Base-by-base conservation (phyloP, 2,888 invertebrate species). In the Xestia ashworthii region DNA sequence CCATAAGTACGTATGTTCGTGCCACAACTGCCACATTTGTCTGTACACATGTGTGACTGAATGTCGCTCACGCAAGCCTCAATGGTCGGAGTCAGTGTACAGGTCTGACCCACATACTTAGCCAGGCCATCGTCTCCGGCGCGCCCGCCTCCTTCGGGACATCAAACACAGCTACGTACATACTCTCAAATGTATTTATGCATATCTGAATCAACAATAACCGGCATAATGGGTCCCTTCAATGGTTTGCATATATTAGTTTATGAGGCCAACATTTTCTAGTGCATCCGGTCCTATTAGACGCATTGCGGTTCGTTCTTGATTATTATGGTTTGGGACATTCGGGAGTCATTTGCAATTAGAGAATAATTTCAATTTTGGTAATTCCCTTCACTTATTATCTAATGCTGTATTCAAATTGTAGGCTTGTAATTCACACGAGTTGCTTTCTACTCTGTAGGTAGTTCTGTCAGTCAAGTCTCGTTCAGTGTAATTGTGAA, bases 51-150 rank as follows among this genome's bases (percentile, higher is more conserved):
- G 79, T 76, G 76, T 76, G 58, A 71, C 79, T 78, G 60, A 76
- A 80, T 78, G 81, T 80, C 71, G 75, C 74, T 70, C 83, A 87
- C 78, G 74, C 80, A 74, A 83, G 85, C 73, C 74, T 78, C 81
- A 78, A 66, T 86, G 70, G 25, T 62, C 64, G 78, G 65, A 74
- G 80, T 81, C 76, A 77, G 64, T 84, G 78, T 74, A 81, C 85
- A 80, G 74, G 84, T 84, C 77, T 88, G 89, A 88, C 88, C 89
- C 76, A 88, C 80, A 83, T 88, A 72, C 74, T 71, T 62, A 58
- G 78, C 41, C 71, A 32, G 70, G 75, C 67, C 82, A 80, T 60
- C 80, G 87, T 80, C 75, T 71, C 48, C 48, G 58, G 69, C 66
- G 58, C 74, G 64, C 75, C 41, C 65, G 60, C 69, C 78, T 85